Base-by-base conservation (phyloP, 2,113 vertebrate species). In the Channa argus region DNA sequence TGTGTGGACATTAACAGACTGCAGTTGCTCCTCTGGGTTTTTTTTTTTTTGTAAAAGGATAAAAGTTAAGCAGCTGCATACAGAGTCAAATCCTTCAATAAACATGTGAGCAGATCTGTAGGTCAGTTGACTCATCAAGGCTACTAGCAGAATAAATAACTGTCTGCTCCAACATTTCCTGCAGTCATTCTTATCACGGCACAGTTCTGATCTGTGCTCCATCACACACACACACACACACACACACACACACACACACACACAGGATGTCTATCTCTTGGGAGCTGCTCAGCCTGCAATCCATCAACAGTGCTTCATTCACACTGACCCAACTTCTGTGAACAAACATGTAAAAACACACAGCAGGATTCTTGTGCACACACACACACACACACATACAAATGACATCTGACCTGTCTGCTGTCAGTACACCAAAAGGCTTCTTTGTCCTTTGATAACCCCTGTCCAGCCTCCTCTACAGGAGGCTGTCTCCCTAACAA, bases 401-500 rank as follows among this genome's bases (percentile, higher is more conserved):
- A 54, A 67, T 59, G 3, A 6, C 63, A 55, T 85, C 80, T 75
- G 63, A 88, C 77, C 79, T 77, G 83, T 73, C 68, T 14, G 73
- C 74, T 91, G 84, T 91, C 90, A 90, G 81, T 83, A 85, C 80
- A 90, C 83, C 87, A 91, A 91, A 93, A 88, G 91, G 41, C 82
- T 77, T 63, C 88, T 89, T 94, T 94, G 91, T 94, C 82, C 88
- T 84, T 88, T 89, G 90, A 91, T 89, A 88, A 89, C 85, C 84
- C 75, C 83, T 72, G 83, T 77, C 87, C 88, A 69, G 80, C 86
- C 79, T 77, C 75, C 89, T 87, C 90, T 63, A 88, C 82, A 80
- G 88, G 92, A 89, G 89, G 86, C 86, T 74, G 84, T 84, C 87
- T 78, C 82, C 71, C 79, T 79, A 85, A 89, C 86, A 74, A 83